Conservation (phyloP, 1,140 invertebrate species). For the Aphelenchoides avenae region DNA sequence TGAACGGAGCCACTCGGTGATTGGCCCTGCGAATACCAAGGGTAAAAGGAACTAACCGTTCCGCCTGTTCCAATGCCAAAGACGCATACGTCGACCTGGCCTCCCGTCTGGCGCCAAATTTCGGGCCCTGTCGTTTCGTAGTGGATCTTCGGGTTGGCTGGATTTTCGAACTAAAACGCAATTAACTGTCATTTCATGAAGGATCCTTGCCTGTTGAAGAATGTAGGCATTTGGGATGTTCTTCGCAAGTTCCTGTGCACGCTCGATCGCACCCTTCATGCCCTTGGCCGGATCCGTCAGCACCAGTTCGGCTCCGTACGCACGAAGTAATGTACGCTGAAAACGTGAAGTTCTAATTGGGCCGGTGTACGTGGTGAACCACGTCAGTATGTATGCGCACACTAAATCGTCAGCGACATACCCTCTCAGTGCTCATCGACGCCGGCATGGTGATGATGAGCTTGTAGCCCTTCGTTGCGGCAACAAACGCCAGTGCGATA, state of each 20-base stretch:
- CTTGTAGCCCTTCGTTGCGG: conserved; percentile 48
- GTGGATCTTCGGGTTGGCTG: conserved; percentile 53
- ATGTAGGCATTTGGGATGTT: conserved; percentile 51
- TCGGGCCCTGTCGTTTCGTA: conserved; percentile 56
- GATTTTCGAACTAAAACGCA: conserved; percentile 53
- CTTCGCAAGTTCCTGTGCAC: conserved; percentile 43
- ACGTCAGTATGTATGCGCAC: neutral
- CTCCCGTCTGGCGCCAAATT: conserved; percentile 55
- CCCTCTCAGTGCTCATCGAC: conserved; percentile 55
- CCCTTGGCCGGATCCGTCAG: conserved; percentile 49
- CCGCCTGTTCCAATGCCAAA: conserved; percentile 57
- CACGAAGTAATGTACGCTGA: conserved; percentile 52
- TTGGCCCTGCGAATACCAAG: neutral
- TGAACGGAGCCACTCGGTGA: conserved; percentile 5
- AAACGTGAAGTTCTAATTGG: conserved; percentile 13
- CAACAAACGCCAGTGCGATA: conserved; percentile 38
- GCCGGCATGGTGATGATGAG: conserved; percentile 62
- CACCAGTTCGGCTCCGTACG: conserved; percentile 53
- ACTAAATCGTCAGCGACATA: conserved; percentile 17
- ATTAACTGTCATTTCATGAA: conserved; percentile 18
- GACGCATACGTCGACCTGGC: conserved; percentile 52
- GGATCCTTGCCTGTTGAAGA: conserved; percentile 42
- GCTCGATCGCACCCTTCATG: conserved; percentile 52
- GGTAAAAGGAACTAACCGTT: conserved; percentile 9
- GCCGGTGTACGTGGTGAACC: neutral